phyloP scores from a whole-genome alignment of 2,797 vertebrate species.

The Lacerta agilis region DNA sequence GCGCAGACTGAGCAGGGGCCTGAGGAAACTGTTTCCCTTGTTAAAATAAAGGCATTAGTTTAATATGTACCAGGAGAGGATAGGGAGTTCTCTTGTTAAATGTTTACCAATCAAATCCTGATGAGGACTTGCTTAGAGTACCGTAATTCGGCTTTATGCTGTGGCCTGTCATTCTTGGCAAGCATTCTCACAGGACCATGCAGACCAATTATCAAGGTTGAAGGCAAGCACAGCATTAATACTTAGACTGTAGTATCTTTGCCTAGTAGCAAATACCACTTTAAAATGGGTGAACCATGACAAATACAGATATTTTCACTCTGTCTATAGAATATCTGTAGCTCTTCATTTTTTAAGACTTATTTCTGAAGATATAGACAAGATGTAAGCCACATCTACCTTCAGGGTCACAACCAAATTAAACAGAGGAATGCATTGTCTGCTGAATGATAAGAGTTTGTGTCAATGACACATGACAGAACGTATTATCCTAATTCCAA shows the following conservation, averaged over 20 bases:
- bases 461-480: background rate
- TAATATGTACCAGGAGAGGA: constrained; percentile 76
- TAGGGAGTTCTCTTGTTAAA: constrained; percentile 76
- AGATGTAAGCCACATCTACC: background rate
- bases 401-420: background rate
- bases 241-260: fast-evolving
- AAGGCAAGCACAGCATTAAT: background rate
- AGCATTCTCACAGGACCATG: constrained; percentile 42
- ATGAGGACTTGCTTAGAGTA: constrained; percentile 70
- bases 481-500: background rate
- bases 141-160: constrained; percentile 69
- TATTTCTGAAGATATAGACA: background rate
- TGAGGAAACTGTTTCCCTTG: constrained; percentile 71
- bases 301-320: fast-evolving
- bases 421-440: background rate
- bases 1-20: constrained; percentile 70
- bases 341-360: fast-evolving
- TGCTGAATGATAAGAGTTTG: background rate
- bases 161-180: constrained; percentile 70
- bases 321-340: background rate
- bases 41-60: constrained; percentile 77
- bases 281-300: background rate
- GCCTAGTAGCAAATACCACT: background rate
- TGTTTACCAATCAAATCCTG: constrained; percentile 75
- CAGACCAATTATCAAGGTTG: background rate